These are phyloP conservation scores for Apocrypta bakeri DNA, from an alignment of 1,140 invertebrate species.

Conservation along the genomic window DNA sequence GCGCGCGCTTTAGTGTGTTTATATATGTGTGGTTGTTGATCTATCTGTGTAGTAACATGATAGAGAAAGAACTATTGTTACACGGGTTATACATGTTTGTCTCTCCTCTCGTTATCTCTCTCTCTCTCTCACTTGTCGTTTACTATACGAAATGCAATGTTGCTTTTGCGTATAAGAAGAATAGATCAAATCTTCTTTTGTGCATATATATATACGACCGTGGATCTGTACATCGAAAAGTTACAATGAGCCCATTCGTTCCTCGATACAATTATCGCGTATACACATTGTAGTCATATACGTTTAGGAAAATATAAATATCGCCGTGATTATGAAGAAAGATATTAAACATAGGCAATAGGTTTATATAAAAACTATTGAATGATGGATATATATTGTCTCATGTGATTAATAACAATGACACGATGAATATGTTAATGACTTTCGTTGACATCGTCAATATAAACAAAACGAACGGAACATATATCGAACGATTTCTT, in stretches of 20 bases:
- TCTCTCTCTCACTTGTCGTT: not conserved
- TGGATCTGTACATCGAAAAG: slow-evolving; percentile 11
- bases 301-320: slow-evolving; percentile 27
- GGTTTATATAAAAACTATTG: slow-evolving; percentile 24
- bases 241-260: not conserved
- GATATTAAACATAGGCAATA: not conserved
- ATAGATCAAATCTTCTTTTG: not conserved
- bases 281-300: slow-evolving; percentile 62
- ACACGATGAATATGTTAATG: slow-evolving; percentile 11
- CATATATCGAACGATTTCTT: slow-evolving; percentile 24
- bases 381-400: not conserved
- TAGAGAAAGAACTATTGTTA: slow-evolving; percentile 44
- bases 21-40: slow-evolving; percentile 22
- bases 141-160: not conserved
- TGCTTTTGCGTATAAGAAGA: not conserved
- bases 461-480: not conserved
- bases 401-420: slow-evolving; percentile 7
- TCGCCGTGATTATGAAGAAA: slow-evolving; percentile 22
- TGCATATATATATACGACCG: not conserved
- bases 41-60: slow-evolving; percentile 44
- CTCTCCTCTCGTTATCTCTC: not conserved
- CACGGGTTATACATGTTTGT: slow-evolving; percentile 27
- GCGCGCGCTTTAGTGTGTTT: slow-evolving; percentile 38
- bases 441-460: not conserved
- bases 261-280: slow-evolving; percentile 59